Conservation (phyloP, 2,888 invertebrate genomes). For the Ecdyonurus torrentis region DNA sequence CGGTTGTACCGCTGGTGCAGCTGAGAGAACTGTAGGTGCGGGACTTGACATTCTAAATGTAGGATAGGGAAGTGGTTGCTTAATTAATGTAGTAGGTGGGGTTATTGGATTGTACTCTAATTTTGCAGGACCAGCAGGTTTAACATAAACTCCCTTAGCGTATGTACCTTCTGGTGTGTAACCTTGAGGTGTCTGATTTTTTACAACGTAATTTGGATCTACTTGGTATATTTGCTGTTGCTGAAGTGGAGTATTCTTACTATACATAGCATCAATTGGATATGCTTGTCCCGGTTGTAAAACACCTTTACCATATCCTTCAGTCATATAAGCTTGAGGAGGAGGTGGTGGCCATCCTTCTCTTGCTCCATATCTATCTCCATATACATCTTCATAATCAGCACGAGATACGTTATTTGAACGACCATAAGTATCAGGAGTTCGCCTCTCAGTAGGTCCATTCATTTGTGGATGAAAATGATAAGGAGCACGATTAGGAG, state of each 20-base stretch:
- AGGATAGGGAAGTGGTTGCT: constrained; percentile 3
- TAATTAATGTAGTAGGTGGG: background rate
- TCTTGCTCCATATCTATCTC: constrained; percentile 19
- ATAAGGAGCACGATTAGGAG: background rate
- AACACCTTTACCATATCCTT: background rate
- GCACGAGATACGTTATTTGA: constrained; percentile 33
- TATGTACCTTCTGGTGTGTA: background rate
- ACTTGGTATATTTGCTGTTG: background rate
- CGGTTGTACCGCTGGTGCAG: background rate
- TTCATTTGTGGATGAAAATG: constrained; percentile 1
- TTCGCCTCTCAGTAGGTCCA: constrained; percentile 43
- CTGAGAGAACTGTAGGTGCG: background rate
- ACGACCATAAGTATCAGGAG: constrained; percentile 67
- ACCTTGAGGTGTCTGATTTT: background rate
- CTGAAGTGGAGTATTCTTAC: background rate
- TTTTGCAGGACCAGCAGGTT: background rate
- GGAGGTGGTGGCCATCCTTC: background rate
- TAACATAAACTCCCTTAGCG: background rate
- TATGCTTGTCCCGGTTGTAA: background rate
- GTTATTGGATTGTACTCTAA: background rate
- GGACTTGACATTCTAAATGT: constrained; percentile 10
- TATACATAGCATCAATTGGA: background rate
- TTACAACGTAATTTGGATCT: background rate
- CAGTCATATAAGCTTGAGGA: background rate
- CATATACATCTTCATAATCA: constrained; percentile 66